These are phyloP conservation scores for Sminthurides aquaticus DNA, from an alignment of 2,888 invertebrate species.

Conservation along the genomic window DNA sequence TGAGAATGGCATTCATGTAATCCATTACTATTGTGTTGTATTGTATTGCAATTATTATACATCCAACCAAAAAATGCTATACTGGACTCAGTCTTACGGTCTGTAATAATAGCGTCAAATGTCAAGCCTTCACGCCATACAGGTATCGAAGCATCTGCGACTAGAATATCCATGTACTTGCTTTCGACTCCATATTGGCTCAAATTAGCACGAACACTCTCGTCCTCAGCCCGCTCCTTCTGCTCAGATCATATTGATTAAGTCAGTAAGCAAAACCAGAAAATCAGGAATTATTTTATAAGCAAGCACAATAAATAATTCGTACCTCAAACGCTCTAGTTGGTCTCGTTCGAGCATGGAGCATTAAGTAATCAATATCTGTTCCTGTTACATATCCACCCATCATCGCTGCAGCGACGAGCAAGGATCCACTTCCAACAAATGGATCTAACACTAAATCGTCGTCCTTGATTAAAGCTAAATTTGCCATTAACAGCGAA, in stretches of 20 bases:
- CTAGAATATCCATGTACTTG: constrained; percentile 75
- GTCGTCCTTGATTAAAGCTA: constrained; percentile 65
- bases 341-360: constrained; percentile 59
- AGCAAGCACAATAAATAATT: background rate
- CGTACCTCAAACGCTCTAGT: constrained; percentile 48
- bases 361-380: constrained; percentile 89
- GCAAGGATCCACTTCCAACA: constrained; percentile 60
- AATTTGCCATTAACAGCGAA: constrained; percentile 90
- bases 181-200: constrained; percentile 71
- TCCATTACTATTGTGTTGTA: background rate
- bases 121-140: constrained; percentile 63
- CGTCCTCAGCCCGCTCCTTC: constrained; percentile 56
- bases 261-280: background rate
- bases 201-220: constrained; percentile 82
- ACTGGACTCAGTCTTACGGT: constrained; percentile 62
- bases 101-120: constrained; percentile 90
- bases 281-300: background rate
- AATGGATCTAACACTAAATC: constrained; percentile 89
- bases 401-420: constrained; percentile 71
- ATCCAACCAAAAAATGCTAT: background rate
- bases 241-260: constrained; percentile 48
- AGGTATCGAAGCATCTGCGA: constrained; percentile 82
- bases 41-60: background rate
- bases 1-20: constrained; percentile 10
- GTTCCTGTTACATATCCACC: constrained; percentile 78